These are phyloP conservation scores for Euzophera pinguis DNA, from an alignment of 2,888 invertebrate species.

Conservation along the genomic window DNA sequence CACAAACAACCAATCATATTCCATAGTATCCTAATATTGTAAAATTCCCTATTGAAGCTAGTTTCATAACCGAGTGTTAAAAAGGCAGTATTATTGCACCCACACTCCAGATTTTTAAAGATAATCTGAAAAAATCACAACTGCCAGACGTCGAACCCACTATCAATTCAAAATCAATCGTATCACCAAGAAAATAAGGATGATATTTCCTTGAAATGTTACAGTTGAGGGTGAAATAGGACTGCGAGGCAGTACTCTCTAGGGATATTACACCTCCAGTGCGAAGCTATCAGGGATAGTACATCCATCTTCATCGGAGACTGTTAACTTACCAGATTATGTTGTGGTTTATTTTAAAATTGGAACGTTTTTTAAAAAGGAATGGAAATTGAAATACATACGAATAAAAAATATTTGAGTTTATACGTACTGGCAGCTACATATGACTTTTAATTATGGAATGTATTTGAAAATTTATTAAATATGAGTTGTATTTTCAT, in stretches of 20 bases:
- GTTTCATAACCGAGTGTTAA: neutral
- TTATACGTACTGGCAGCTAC: too few relatives aligned
- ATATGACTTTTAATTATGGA: too few relatives aligned
- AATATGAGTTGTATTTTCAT: too few relatives aligned
- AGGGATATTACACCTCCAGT: constrained; percentile 8
- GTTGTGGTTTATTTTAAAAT: constrained; percentile 1
- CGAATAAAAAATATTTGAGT: too few relatives aligned
- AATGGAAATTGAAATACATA: too few relatives aligned
- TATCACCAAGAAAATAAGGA: neutral
- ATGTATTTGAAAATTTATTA: too few relatives aligned
- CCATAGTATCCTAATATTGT: neutral
- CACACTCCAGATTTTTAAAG: constrained; percentile 18
- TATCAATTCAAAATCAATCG: neutral
- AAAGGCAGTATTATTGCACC: constrained; percentile 16
- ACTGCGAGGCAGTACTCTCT: neutral
- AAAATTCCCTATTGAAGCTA: neutral
- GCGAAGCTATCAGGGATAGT: constrained; percentile 1
- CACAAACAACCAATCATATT: too few relatives aligned
- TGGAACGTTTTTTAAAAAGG: too few relatives aligned
- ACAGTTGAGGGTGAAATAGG: neutral
- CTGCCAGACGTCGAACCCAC: neutral
- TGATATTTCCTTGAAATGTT: neutral
- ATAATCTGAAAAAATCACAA: constrained; percentile 22
- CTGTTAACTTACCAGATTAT: constrained; percentile 7
- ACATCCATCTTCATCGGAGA: constrained; percentile 8